phyloP scores from a whole-genome alignment of 2,113 vertebrate genomes.

The Brienomyrus longianalis region DNA sequence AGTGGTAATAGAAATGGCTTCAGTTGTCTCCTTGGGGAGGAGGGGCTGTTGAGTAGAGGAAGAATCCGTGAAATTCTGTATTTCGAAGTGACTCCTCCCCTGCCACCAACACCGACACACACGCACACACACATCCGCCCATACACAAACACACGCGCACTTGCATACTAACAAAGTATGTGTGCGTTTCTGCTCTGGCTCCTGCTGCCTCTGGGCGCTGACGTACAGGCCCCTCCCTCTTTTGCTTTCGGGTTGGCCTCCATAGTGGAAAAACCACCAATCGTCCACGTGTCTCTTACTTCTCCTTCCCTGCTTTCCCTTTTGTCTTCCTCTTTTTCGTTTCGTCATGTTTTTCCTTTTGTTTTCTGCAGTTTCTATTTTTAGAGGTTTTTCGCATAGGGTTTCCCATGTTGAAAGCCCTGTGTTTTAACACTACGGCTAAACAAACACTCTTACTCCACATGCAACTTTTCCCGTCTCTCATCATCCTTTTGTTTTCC shows the following conservation, averaged over 20 bases:
- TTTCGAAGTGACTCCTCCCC: not conserved
- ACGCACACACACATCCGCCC: slow-evolving; percentile 4
- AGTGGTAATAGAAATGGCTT: slow-evolving; percentile 37
- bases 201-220: not conserved
- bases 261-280: slow-evolving; percentile 1
- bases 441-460: not conserved
- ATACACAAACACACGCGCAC: slow-evolving; percentile 3
- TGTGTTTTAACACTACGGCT: not conserved
- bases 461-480: not conserved
- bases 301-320: not conserved
- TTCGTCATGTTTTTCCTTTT: not conserved
- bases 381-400: not conserved
- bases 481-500: not conserved
- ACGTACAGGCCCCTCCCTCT: not conserved
- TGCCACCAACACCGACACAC: not conserved
- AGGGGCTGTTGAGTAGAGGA: slow-evolving; percentile 41
- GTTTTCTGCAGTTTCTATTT: not conserved
- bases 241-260: not conserved
- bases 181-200: not conserved
- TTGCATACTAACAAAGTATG: not conserved
- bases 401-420: not conserved
- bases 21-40: slow-evolving; percentile 8
- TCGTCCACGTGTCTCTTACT: not conserved
- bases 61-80: slow-evolving; percentile 23
- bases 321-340: not conserved